Base-by-base conservation (phyloP, 2,113 vertebrate species). In the Barbus barbus region DNA sequence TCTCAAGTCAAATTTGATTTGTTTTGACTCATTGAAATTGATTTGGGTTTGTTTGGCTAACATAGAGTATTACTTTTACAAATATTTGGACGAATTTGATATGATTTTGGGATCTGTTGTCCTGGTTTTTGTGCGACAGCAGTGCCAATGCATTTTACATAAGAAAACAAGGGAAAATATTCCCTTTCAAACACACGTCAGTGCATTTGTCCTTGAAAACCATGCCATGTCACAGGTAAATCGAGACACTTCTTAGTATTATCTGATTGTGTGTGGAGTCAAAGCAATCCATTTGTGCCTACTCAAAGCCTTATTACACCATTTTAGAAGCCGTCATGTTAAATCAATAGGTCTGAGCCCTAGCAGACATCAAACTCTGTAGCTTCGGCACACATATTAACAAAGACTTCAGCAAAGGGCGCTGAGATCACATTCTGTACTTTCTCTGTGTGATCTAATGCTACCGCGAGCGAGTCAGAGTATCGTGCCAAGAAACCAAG, bases 331-430 rank as follows among this genome's bases (percentile, higher is more conserved):
- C 41, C 0, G 16, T 80, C 41, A 48, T 63, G 78, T 67, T 67
- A 80, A 80, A 67, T 80, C 78, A 67, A 80, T 80, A 80, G 41
- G 78, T 80, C 78, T 80, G 28, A 80, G 41, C 61, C 26, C 60
- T 67, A 14, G 38, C 78, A 80, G 78, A 48, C 60, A 65, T 80
- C 78, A 67, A 80, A 67, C 78, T 67, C 78, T 1, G 41, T 31
- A 65, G 60, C 60, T 80, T 80, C 41, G 3, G 24, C 24, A 65
- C 78, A 80, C 78, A 48, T 67, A 67, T 80, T 80, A 80, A 80
- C 78, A 51, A 80, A 80, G 78, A 67, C 60, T 67, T 67, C 24
- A 80, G 41, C 9, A 18, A 63, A 79, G n/a, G 58, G 38, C 1
- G 2, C 60, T 1, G 38, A 67, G 60, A 67, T 80, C 78, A 80